Evolutionary conservation across 2,113 vertebrate genomes (phyloP).

Genomic region (Jacana jacana): DNA sequence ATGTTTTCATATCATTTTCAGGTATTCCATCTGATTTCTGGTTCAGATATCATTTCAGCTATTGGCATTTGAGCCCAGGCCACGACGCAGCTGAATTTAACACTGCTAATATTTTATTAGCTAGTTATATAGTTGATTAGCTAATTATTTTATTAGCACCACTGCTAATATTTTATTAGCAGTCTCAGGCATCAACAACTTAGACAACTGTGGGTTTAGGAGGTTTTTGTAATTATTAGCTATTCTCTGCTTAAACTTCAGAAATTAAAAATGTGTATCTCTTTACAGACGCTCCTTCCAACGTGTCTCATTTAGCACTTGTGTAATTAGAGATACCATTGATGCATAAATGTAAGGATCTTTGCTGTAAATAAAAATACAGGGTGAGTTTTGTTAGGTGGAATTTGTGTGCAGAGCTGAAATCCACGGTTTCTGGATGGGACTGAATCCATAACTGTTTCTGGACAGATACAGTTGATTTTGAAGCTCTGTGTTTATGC

Average conservation of each 20-base stretch:
- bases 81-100: neutral
- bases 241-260: neutral
- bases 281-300: neutral
- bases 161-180: neutral
- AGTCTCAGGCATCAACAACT: neutral
- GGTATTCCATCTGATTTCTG: too few relatives aligned
- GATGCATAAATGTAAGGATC: neutral
- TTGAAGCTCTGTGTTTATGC: neutral
- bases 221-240: neutral
- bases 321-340: neutral
- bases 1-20: too few relatives aligned
- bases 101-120: neutral
- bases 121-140: too few relatives aligned
- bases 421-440: neutral
- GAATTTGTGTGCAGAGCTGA: neutral
- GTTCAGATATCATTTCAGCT: neutral
- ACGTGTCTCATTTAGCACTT: neutral
- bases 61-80: neutral
- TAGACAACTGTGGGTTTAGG: neutral
- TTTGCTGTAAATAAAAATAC: neutral
- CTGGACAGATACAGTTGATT: neutral
- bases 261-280: neutral
- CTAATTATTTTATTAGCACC: neutral
- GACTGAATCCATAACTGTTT: neutral
- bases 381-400: neutral